phyloP scores from a whole-genome alignment of 2,888 invertebrate species.

The Apoda limacodes region DNA sequence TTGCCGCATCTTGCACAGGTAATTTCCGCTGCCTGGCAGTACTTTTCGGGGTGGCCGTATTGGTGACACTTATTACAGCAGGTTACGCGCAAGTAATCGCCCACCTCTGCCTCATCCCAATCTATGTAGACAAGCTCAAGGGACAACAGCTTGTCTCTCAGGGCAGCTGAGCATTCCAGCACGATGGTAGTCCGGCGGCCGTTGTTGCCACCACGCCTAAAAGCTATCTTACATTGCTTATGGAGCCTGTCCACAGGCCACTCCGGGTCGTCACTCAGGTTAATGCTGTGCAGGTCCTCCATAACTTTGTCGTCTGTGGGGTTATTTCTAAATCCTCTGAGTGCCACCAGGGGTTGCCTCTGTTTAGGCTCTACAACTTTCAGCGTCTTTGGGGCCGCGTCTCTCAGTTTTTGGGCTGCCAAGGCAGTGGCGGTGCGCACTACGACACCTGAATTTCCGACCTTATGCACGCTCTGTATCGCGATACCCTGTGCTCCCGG shows the following conservation, averaged over 20 bases:
- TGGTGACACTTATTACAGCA: constrained; percentile 29
- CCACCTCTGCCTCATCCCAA: no score
- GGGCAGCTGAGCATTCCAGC: constrained; percentile 11
- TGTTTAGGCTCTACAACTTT: constrained; percentile 7
- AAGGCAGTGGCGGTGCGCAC: no score
- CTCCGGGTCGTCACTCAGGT: no score
- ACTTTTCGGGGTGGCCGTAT: constrained; percentile 26
- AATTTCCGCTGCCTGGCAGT: constrained; percentile 20
- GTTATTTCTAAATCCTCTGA: no score
- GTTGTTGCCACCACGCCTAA: no score
- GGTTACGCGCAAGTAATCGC: no score
- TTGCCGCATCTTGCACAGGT: no score
- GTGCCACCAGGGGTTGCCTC: constrained; percentile 5
- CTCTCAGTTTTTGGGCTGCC: no score
- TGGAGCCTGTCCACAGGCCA: neutral
- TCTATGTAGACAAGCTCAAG: no score
- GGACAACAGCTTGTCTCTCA: constrained; percentile 21
- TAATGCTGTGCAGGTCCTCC: constrained; percentile 3
- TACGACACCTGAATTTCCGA: no score
- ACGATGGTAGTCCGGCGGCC: constrained; percentile 1
- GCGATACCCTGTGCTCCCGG: neutral
- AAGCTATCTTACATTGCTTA: no score
- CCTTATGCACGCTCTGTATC: constrained; percentile 1
- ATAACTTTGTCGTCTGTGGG: neutral
- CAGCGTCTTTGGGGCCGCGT: no score